Conservation (phyloP, 2,888 invertebrate species). For the Megaustenia siamemsis region DNA sequence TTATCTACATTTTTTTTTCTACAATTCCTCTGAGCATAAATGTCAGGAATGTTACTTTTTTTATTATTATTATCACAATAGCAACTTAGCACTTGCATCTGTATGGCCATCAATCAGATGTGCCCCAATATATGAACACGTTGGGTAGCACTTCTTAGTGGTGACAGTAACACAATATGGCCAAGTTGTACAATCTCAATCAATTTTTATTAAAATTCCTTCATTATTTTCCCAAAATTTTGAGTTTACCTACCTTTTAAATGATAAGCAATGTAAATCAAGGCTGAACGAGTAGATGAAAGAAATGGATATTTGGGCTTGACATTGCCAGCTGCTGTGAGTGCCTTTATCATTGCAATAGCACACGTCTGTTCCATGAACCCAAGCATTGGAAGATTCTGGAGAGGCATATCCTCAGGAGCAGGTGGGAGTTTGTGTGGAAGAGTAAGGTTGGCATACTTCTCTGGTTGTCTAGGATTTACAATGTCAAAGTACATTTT, state of each 20-base stretch:
- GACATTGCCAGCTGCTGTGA: conserved; percentile 78
- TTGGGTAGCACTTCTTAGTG: too few species aligned
- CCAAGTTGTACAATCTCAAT: too few species aligned
- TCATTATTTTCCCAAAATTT: not conserved
- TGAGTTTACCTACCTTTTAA: conserved; percentile 76
- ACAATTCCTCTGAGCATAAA: too few species aligned
- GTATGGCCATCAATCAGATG: too few species aligned
- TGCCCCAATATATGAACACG: too few species aligned
- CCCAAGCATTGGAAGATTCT: conserved; percentile 79
- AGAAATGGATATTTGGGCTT: conserved; percentile 81
- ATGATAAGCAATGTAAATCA: conserved; percentile 79
- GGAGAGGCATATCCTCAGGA: conserved; percentile 72
- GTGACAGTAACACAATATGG: too few species aligned
- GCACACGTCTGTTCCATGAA: conserved; percentile 80
- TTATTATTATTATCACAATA: too few species aligned
- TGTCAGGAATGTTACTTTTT: too few species aligned
- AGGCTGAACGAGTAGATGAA: conserved; percentile 76
- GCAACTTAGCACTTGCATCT: too few species aligned
- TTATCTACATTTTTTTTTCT: too few species aligned
- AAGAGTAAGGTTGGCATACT: conserved; percentile 77
- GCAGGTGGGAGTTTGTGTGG: conserved; percentile 80
- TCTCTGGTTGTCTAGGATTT: conserved; percentile 75
- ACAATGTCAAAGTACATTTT: not conserved
- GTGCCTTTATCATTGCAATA: conserved; percentile 75
- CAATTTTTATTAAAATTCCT: not conserved